Conservation (phyloP, 2,888 invertebrate genomes). For the Ecliptopera silaceata region DNA sequence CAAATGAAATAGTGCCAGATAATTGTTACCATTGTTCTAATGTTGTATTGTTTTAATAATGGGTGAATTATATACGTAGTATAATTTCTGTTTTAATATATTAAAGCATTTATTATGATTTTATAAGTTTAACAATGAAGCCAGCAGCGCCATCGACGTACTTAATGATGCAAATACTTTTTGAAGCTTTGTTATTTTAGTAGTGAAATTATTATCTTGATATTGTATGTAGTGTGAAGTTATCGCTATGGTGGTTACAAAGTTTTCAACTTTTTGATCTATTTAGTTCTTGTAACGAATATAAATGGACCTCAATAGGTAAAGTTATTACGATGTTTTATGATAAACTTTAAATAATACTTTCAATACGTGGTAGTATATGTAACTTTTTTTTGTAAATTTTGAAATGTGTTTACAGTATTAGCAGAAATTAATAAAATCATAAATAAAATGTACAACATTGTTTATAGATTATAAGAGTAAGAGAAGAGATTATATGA, state of each 20-base stretch:
- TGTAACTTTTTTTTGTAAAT: constrained; percentile 36
- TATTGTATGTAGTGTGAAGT: constrained; percentile 4
- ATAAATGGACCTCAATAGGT: constrained; percentile 29
- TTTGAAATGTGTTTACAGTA: constrained; percentile 50
- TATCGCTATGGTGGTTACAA: constrained; percentile 26
- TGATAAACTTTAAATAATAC: constrained; percentile 16
- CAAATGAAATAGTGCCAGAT: constrained; percentile 53
- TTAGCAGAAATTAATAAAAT: constrained; percentile 53
- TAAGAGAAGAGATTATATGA: constrained; percentile 58
- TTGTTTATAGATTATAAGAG: constrained; percentile 46
- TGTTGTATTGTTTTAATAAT: constrained; percentile 39
- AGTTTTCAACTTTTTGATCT: constrained; percentile 4
- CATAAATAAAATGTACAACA: constrained; percentile 51
- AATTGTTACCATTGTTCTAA: constrained; percentile 44
- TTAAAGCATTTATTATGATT: constrained; percentile 68
- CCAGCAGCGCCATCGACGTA: constrained; percentile 69
- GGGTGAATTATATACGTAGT: constrained; percentile 35
- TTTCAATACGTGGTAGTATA: constrained; percentile 26
- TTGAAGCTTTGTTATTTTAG: neutral
- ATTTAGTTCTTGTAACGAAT: constrained; percentile 17
- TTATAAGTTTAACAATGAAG: constrained; percentile 44
- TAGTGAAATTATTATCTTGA: constrained; percentile 1
- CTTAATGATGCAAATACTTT: constrained; percentile 39
- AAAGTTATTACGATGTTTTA: constrained; percentile 20
- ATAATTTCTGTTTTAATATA: constrained; percentile 46